These are phyloP conservation scores for Eueremaeus valkanovi DNA, from an alignment of 2,888 invertebrate species.

Conservation along the genomic window DNA sequence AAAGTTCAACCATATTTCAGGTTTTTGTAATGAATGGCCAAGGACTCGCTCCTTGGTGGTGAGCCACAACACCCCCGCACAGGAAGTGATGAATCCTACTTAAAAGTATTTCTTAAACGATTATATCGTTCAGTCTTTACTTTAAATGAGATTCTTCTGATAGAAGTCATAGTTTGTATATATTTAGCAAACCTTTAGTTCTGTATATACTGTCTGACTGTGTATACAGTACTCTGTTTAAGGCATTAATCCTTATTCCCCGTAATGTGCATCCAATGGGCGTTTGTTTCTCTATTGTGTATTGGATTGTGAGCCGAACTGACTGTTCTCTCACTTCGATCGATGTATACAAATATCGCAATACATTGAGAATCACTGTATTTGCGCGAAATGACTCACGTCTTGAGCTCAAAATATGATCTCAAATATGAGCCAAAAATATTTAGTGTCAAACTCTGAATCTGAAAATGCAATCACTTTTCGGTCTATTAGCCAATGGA, in stretches of 20 bases:
- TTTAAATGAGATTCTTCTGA: conserved; percentile 1
- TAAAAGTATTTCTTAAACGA: not conserved
- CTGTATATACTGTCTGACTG: too few species aligned
- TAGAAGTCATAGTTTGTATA: conserved; percentile 4
- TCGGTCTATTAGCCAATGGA: conserved; percentile 32
- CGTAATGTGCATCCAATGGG: not conserved
- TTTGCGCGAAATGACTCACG: conserved; percentile 15
- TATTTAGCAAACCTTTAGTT: not conserved
- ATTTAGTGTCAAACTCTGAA: conserved; percentile 22
- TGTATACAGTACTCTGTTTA: not conserved
- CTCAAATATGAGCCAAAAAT: conserved; percentile 30
- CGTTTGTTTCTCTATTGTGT: not conserved
- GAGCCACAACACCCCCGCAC: not conserved
- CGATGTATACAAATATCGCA: not conserved
- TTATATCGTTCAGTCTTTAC: not conserved
- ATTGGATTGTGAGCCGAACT: not conserved
- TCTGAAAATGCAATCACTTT: conserved; percentile 30
- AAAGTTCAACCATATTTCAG: conserved; percentile 15
- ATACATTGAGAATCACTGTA: conserved; percentile 21
- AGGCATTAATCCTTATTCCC: not conserved
- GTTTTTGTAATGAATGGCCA: not conserved
- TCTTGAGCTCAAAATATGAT: conserved; percentile 20
- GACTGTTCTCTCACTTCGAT: not conserved
- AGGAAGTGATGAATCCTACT: conserved; percentile 13
- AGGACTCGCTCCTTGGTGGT: not conserved